Evolutionary conservation across 2,113 vertebrate genomes (phyloP), one percentile per base, ranked within the genome.

Genomic region (Pollachius pollachius): DNA sequence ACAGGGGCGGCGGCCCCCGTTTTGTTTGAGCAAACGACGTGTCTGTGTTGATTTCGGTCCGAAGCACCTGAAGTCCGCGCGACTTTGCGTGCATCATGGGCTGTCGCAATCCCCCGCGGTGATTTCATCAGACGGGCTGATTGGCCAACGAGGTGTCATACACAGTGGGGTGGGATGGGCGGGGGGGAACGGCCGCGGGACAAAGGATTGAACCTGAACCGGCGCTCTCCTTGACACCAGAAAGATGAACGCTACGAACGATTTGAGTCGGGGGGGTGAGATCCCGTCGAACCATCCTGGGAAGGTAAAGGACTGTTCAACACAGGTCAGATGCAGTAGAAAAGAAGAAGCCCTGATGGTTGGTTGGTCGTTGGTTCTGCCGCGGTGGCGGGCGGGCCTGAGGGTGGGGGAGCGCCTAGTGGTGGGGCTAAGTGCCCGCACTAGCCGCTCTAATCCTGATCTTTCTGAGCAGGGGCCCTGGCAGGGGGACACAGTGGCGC

Each of bases 21-120:
- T 77, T 77, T 76, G 73, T 85, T 77, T 68, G 5, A 78, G 67
- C 18, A 18, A 85, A 86, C 73, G 68, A 77, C 77, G 67, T 62
- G 77, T 78, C 86, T 67, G 37, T 74, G 80, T 70, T 76, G 82
- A 87, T 87, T 89, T 70, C 76, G 62, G 52, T 62, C 74, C 52
- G 62, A 76, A 71, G 72, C 77, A 73, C 63, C 56, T 11, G 63
- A 69, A 4, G 37, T 41, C 4, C 67, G 71, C 75, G 76, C 23
- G 23, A 23, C 23, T 23, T 67, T 62, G 62, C 67, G 5, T 3
- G 5, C 61, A 19, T 75, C 71, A 77, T 71, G 68, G 76, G 25
- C 60, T 71, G 58, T 68, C 41, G 54, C 62, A 52, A 74, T 76
- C 74, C 56, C 66, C 68, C 67, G 18, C 27, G 30, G 8, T 54